Evolutionary conservation across 2,113 vertebrate species (phyloP).

Genomic region (Ceuthmochares aereus): DNA sequence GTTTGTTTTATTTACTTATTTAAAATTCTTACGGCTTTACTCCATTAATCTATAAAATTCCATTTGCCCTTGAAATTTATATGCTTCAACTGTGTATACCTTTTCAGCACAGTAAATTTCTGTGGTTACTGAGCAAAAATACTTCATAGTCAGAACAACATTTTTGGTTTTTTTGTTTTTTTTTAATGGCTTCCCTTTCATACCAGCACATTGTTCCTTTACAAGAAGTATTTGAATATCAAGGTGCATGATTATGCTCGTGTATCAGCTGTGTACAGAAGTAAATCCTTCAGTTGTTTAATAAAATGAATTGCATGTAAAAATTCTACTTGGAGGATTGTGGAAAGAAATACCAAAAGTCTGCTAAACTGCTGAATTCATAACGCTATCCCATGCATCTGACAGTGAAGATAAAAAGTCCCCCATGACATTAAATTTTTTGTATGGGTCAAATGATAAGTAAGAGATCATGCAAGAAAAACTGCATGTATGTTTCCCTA

Average conservation of each 20-base stretch:
- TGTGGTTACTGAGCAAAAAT: background rate
- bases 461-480: background rate
- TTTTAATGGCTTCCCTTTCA: background rate
- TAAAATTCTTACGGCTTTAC: background rate
- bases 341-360: background rate
- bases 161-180: background rate
- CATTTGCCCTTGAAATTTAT: background rate
- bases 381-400: background rate
- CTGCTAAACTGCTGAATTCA: background rate
- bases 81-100: background rate
- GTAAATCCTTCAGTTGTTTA: background rate
- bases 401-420: background rate
- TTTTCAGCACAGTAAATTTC: background rate
- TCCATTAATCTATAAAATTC: background rate
- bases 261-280: background rate
- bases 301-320: background rate
- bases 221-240: background rate
- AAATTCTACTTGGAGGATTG: background rate
- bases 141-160: background rate
- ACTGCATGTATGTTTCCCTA: background rate
- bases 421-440: background rate
- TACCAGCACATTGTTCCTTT: background rate
- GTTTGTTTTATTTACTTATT: background rate
- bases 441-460: background rate
- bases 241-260: background rate